phyloP scores from a whole-genome alignment of 2,888 invertebrate species.

The Onthophagus sagittarius region DNA sequence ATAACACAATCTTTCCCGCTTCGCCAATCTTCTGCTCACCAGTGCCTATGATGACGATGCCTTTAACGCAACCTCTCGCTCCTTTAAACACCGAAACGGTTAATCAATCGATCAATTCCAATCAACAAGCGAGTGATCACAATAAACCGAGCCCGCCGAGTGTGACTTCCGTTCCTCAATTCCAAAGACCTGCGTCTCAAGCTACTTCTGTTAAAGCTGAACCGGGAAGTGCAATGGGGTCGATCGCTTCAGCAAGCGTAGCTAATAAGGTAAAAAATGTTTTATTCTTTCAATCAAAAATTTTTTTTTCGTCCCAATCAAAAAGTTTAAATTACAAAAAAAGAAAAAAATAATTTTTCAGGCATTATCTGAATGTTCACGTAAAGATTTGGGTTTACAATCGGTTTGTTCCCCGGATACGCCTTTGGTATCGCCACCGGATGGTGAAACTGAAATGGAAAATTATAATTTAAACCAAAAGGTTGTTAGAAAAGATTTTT shows the following conservation, averaged over 20 bases:
- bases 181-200: constrained; percentile 51
- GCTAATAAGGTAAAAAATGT: constrained; percentile 42
- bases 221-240: constrained; percentile 51
- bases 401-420: constrained; percentile 50
- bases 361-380: constrained; percentile 58
- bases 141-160: constrained; percentile 33
- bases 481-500: constrained; percentile 32
- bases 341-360: constrained; percentile 32
- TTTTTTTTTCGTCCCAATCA: background rate
- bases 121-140: constrained; percentile 32
- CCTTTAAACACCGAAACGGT: constrained; percentile 27
- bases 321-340: background rate
- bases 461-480: constrained; percentile 37
- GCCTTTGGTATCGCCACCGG: constrained; percentile 46
- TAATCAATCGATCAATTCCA: constrained; percentile 23
- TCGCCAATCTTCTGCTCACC: constrained; percentile 63
- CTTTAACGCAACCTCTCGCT: constrained; percentile 35
- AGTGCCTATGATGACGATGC: constrained; percentile 42
- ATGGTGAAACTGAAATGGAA: constrained; percentile 42
- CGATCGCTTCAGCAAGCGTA: constrained; percentile 47
- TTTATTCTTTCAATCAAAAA: background rate
- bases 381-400: constrained; percentile 52
- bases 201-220: constrained; percentile 56
- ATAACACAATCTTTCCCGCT: constrained; percentile 51
- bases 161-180: constrained; percentile 32